Evolutionary conservation across 2,888 invertebrate species (phyloP).

Genomic region (Acleris cristana): DNA sequence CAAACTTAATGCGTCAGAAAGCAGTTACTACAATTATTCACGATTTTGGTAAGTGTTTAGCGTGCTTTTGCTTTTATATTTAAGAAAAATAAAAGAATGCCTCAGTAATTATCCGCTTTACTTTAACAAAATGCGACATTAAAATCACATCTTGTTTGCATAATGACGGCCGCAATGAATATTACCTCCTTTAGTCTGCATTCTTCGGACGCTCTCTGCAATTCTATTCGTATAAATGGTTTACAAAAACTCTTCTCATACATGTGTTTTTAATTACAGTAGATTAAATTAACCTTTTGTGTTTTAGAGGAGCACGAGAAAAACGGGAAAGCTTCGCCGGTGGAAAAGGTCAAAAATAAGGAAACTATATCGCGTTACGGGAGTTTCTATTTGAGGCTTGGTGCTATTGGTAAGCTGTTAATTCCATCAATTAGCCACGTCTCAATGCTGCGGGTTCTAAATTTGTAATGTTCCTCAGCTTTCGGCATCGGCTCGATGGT

Average conservation of each 20-base stretch:
- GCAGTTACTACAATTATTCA: constrained; percentile 85
- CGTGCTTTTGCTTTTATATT: constrained; percentile 15
- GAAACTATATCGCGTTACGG: constrained; percentile 86
- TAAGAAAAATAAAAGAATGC: constrained; percentile 39
- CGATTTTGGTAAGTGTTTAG: constrained; percentile 66
- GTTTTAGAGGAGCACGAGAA: constrained; percentile 64
- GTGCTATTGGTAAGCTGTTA: constrained; percentile 87
- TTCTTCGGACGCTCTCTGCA: constrained; percentile 69
- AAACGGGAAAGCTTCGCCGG: constrained; percentile 63
- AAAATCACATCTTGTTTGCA: constrained; percentile 82
- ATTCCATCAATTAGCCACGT: not conserved
- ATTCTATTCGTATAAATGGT: constrained; percentile 68
- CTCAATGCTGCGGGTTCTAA: not conserved
- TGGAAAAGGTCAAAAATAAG: constrained; percentile 67
- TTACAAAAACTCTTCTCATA: constrained; percentile 55
- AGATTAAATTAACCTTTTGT: constrained; percentile 41
- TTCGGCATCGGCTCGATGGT: constrained; percentile 88
- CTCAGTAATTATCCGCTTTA: constrained; percentile 75
- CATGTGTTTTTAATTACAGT: constrained; percentile 51
- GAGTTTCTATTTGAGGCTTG: constrained; percentile 93
- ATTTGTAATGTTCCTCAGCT: constrained; percentile 52
- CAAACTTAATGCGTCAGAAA: constrained; percentile 86
- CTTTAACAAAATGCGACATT: constrained; percentile 81
- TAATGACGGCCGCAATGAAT: constrained; percentile 76
- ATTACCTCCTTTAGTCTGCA: constrained; percentile 74